A percentile compares a stretch with the other conserved stretches of the same genome.
phyloP scores from a whole-genome alignment of 2,113 vertebrate species.

The Colinus virginianus region DNA sequence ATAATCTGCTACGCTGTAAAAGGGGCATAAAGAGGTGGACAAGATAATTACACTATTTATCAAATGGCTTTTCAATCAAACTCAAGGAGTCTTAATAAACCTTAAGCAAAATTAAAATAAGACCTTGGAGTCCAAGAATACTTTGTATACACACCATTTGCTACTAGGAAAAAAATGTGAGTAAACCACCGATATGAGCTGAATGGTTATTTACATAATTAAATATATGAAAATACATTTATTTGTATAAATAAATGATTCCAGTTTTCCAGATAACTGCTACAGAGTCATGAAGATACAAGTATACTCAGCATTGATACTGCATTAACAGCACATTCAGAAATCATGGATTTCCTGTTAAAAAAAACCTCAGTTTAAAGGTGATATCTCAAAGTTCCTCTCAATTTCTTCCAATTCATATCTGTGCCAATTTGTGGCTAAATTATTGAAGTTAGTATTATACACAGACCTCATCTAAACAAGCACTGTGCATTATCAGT shows the following conservation, averaged over 20 bases:
- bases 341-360: background rate
- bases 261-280: background rate
- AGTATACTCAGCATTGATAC: background rate
- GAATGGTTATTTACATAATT: background rate
- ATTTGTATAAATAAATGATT: background rate
- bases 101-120: background rate
- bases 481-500: background rate
- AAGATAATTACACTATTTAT: constrained; percentile 40
- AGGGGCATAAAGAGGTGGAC: background rate
- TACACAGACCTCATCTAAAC: background rate
- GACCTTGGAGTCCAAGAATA: background rate
- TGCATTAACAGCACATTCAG: background rate
- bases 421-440: background rate
- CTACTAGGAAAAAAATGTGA: background rate
- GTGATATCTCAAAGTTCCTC: background rate
- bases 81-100: background rate
- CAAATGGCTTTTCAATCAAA: constrained; percentile 22
- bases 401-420: background rate
- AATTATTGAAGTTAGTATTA: background rate
- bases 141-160: background rate
- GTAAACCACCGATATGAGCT: background rate
- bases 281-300: background rate
- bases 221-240: background rate
- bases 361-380: background rate
- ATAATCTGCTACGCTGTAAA: background rate